Base-by-base conservation (phyloP, 2,888 invertebrate species). In the Brachyopa scutellaris region DNA sequence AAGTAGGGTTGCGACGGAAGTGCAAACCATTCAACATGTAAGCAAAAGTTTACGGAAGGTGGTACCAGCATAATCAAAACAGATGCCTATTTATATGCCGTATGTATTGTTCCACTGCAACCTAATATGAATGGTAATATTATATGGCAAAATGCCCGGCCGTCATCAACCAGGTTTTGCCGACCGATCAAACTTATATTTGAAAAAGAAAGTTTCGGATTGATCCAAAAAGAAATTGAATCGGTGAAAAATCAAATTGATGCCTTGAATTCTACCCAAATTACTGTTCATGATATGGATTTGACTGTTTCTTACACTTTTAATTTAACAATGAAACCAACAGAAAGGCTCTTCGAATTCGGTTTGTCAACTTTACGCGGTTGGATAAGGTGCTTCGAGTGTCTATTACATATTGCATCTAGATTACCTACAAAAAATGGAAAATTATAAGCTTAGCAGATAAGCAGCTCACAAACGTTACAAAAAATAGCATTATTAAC, bases 1-100 rank as follows among this genome's bases (percentile, higher is more conserved):
- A 45, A 45, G 9, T 45, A 8, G 21, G 45, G 45, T 9, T 45
- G 19, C 19, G 45, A 45, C 7, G 21, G 45, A 45, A 19, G 45
- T 45, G 45, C 45, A 45, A 45, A 17, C 45, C 45, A 45, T 19
- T 45, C 45, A 45, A 45, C 8, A 45, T 21, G 13, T 45, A 45
- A 19, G 19, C 45, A 2, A 45, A 3, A 3, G 4, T 26, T 26
- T 26, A 26, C 4, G 6, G 38, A 38, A 13, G 13, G 11, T n/a
- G 38, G 11, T 38, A 38, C 11, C 11, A 38, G 11, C 38, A n/a
- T 11, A 11, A 11, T 38, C n/a, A 38, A 38, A 38, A 38, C 11
- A 38, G 38, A 38, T 38, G 38, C 15, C 8, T 38, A n/a, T 38
- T 38, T 38, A 38, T 38, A 38, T 38, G 15, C 38, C 11, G 38